phyloP scores from a whole-genome alignment of 1,140 invertebrate genomes.

The Bombus cullumanus region DNA sequence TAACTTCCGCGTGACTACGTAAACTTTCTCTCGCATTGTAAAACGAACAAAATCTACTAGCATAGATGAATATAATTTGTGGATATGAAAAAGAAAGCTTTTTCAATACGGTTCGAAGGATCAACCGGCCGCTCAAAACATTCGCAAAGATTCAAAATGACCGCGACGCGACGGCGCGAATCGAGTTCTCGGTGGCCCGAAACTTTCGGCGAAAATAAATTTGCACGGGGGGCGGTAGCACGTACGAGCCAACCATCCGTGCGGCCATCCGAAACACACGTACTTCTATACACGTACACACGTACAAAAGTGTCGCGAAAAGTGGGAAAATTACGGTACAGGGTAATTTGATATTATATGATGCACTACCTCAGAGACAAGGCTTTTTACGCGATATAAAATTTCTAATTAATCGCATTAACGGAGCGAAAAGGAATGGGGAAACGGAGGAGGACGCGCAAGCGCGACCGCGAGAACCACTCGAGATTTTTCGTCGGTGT shows the following conservation, averaged over 20 bases:
- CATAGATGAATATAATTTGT: no score
- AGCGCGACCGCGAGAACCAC: constrained; percentile 17
- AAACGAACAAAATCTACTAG: no score
- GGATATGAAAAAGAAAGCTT: no score
- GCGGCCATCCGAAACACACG: not conserved
- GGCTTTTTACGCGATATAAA: constrained; percentile 49
- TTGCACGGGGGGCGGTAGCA: not conserved
- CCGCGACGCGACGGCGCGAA: not conserved
- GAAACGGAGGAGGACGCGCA: constrained; percentile 1
- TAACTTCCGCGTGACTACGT: no score
- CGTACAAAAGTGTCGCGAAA: not conserved
- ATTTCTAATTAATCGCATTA: constrained; percentile 51
- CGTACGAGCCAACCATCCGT: not conserved
- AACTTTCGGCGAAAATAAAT: constrained; percentile 12
- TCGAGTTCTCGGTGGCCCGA: not conserved
- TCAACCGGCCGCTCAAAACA: no score
- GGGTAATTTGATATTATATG: constrained; percentile 40
- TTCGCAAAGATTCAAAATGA: not conserved
- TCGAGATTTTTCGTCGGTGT: constrained; percentile 22
- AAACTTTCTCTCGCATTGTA: no score
- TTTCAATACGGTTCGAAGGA: no score
- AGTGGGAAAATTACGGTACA: constrained; percentile 45
- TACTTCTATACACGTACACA: not conserved
- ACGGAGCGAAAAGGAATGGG: not conserved
- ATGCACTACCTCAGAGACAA: constrained; percentile 53